Conservation (phyloP, 2,888 invertebrate species). For the Crocallis elinguaria region DNA sequence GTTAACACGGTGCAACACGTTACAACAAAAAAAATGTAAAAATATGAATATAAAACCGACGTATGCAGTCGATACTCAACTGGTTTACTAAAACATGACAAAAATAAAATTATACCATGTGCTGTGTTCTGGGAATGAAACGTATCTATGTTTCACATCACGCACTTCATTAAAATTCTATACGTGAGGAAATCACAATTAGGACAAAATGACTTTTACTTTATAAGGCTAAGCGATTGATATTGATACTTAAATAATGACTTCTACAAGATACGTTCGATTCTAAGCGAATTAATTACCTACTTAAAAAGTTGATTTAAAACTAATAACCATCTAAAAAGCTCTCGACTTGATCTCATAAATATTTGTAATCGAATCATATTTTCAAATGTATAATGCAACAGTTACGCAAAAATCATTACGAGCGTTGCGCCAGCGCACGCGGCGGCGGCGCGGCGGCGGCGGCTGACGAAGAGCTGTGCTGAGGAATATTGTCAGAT, state of each 20-base stretch:
- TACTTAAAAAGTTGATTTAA: too few relatives aligned
- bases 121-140: too few relatives aligned
- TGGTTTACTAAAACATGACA: too few relatives aligned
- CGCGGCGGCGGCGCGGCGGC: not conserved
- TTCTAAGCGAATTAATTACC: slow-evolving; percentile 10
- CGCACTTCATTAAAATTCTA: too few relatives aligned
- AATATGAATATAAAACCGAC: too few relatives aligned
- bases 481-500: too few relatives aligned
- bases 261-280: slow-evolving; percentile 4
- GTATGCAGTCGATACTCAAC: too few relatives aligned
- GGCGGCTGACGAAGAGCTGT: not conserved
- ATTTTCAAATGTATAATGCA: slow-evolving; percentile 21
- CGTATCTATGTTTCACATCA: too few relatives aligned
- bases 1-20: too few relatives aligned
- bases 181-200: slow-evolving; percentile 3
- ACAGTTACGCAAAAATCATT: slow-evolving; percentile 16
- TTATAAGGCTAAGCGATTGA: slow-evolving; percentile 12
- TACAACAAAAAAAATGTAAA: too few relatives aligned
- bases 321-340: slow-evolving; percentile 9
- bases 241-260: slow-evolving; percentile 5
- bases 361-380: slow-evolving; percentile 16
- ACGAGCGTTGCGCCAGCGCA: not conserved
- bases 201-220: not conserved
- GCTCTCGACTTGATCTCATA: not conserved
- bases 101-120: too few relatives aligned